Evolutionary conservation across 2,113 vertebrate genomes (phyloP).

Genomic region (Cheilinus undulatus): DNA sequence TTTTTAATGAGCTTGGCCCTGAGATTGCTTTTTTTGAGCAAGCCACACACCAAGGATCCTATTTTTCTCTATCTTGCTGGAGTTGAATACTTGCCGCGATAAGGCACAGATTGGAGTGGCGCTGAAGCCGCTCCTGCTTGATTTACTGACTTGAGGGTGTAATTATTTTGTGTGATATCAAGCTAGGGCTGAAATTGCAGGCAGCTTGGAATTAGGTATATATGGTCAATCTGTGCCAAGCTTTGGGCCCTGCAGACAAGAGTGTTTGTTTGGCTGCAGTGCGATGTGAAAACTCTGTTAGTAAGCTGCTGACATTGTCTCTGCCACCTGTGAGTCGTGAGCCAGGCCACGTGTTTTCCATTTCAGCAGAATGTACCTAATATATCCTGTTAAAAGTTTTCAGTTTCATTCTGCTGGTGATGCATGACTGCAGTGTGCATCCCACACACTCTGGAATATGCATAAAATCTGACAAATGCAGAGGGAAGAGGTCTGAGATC

Average conservation of each 20-base stretch:
- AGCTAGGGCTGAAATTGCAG: constrained; percentile 71
- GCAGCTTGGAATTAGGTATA: constrained; percentile 65
- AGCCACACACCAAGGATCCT: constrained; percentile 53
- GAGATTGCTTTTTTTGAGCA: constrained; percentile 53
- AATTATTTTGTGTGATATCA: constrained; percentile 81
- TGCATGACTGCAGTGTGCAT: constrained; percentile 36
- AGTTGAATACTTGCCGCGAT: constrained; percentile 64
- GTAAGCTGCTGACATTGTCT: constrained; percentile 38
- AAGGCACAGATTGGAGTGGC: constrained; percentile 70
- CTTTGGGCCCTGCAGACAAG: constrained; percentile 53
- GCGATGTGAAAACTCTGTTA: constrained; percentile 40
- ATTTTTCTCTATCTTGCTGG: constrained; percentile 62
- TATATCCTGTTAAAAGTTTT: constrained; percentile 55
- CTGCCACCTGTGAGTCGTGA: constrained; percentile 52
- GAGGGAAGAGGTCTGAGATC: constrained; percentile 48
- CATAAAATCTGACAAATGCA: constrained; percentile 50
- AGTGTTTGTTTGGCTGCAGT: constrained; percentile 56
- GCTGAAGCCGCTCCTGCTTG: constrained; percentile 54
- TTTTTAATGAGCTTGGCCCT: constrained; percentile 75
- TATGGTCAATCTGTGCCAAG: constrained; percentile 61
- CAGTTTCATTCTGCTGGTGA: constrained; percentile 43
- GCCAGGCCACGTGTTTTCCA: constrained; percentile 5
- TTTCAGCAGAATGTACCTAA: constrained; percentile 35
- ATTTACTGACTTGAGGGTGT: constrained; percentile 78
- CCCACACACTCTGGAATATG: constrained; percentile 41